A percentile compares a stretch with the other conserved stretches of the same genome.
Evolutionary conservation across 2,888 invertebrate genomes (phyloP).

Genomic region (Pheosia tremula): DNA sequence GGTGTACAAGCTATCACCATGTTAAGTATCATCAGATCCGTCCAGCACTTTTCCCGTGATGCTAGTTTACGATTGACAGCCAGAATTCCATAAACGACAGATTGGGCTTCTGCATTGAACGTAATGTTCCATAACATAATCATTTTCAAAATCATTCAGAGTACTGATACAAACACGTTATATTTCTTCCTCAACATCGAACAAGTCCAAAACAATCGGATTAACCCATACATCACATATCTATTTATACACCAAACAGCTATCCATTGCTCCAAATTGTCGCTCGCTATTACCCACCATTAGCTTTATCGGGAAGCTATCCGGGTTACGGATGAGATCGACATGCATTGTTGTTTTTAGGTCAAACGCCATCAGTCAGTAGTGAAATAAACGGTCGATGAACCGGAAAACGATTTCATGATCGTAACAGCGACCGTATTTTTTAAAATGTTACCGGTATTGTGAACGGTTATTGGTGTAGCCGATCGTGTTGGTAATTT

Average conservation of each 20-base stretch:
- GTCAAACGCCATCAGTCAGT: constrained; percentile 33
- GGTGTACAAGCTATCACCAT: too few species aligned
- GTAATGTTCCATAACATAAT: too few species aligned
- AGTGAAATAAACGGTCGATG: constrained; percentile 39
- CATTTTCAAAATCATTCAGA: too few species aligned
- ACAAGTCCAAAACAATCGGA: neutral
- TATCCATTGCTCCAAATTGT: constrained; percentile 6
- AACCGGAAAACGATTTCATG: constrained; percentile 32
- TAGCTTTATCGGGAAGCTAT: constrained; percentile 7
- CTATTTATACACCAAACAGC: neutral
- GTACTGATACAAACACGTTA: too few species aligned
- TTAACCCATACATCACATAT: neutral
- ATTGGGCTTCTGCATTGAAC: too few species aligned
- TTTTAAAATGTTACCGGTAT: neutral
- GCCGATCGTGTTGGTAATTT: neutral
- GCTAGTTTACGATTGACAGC: too few species aligned
- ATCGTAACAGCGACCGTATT: constrained; percentile 11
- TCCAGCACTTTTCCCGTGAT: too few species aligned
- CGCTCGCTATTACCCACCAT: neutral
- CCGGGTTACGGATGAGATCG: constrained; percentile 26
- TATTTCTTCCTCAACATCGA: neutral
- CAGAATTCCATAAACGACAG: too few species aligned
- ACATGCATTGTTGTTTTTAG: constrained; percentile 37
- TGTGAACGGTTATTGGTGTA: neutral
- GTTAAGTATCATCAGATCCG: too few species aligned